Conservation (phyloP, 2,113 vertebrate species). For the Nesogale talazaci region DNA sequence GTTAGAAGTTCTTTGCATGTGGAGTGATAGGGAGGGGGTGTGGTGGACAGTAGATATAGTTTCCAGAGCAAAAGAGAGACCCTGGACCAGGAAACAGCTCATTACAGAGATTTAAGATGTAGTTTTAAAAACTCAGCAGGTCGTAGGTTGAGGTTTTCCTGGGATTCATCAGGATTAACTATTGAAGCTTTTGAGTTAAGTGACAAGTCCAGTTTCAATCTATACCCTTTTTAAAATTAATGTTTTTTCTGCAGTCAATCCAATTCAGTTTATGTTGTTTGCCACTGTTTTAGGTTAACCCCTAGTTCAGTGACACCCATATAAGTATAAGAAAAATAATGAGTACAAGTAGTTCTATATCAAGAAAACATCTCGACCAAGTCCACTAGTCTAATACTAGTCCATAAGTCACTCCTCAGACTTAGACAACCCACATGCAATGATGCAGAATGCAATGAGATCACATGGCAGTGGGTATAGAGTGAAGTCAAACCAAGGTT, state of each 20-base stretch:
- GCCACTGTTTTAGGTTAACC: no score
- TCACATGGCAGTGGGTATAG: no score
- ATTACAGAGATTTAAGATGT: background rate
- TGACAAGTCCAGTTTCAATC: background rate
- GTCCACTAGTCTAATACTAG: no score
- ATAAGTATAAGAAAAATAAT: no score
- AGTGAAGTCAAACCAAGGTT: no score
- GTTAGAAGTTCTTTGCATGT: background rate
- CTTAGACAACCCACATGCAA: no score
- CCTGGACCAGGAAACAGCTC: background rate
- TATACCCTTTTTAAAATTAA: background rate
- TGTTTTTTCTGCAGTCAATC: background rate
- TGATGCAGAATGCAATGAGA: no score
- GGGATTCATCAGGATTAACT: background rate
- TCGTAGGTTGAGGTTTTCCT: background rate
- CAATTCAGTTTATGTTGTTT: constrained; percentile 24
- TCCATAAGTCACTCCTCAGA: no score
- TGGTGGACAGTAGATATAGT: background rate
- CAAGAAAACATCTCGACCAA: no score
- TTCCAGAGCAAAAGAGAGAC: background rate
- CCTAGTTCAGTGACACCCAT: no score
- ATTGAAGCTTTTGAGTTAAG: background rate
- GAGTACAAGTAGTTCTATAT: no score
- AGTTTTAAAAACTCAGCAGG: background rate
- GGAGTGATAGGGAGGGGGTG: no score